phyloP scores from a whole-genome alignment of 1,140 invertebrate genomes.

The Saxidomus purpurata region DNA sequence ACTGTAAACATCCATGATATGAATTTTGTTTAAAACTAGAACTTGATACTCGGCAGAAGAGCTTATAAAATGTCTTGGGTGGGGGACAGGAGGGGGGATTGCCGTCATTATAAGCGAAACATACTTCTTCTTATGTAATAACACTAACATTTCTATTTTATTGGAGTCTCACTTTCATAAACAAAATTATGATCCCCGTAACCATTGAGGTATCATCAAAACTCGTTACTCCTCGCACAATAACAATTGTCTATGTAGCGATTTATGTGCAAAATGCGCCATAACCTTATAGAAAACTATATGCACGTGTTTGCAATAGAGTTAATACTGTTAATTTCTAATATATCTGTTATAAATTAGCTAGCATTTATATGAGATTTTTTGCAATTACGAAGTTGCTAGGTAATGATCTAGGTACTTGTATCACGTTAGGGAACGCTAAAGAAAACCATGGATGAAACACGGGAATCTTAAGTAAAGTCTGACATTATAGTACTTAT shows the following conservation, averaged over 20 bases:
- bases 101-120: too few relatives aligned
- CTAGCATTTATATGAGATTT: not conserved
- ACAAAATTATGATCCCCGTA: not conserved
- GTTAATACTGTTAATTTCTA: not conserved
- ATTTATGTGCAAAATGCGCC: not conserved
- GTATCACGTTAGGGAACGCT: not conserved
- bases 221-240: not conserved
- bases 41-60: too few relatives aligned
- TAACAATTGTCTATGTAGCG: not conserved
- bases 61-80: too few relatives aligned
- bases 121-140: too few relatives aligned
- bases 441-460: too few relatives aligned
- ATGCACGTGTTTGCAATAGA: slow-evolving; percentile 14
- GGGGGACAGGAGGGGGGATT: too few relatives aligned
- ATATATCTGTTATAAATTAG: not conserved
- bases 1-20: too few relatives aligned
- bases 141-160: too few relatives aligned
- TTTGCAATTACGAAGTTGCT: not conserved
- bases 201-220: not conserved
- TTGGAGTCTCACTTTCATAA: slow-evolving; percentile 12
- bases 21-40: too few relatives aligned
- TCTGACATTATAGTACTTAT: too few relatives aligned
- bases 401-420: not conserved
- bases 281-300: not conserved
- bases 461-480: too few relatives aligned